A percentile compares a stretch with the other conserved stretches of the same genome.
Evolutionary conservation across 2,888 invertebrate species (phyloP).

Genomic region (Biston stratarius): DNA sequence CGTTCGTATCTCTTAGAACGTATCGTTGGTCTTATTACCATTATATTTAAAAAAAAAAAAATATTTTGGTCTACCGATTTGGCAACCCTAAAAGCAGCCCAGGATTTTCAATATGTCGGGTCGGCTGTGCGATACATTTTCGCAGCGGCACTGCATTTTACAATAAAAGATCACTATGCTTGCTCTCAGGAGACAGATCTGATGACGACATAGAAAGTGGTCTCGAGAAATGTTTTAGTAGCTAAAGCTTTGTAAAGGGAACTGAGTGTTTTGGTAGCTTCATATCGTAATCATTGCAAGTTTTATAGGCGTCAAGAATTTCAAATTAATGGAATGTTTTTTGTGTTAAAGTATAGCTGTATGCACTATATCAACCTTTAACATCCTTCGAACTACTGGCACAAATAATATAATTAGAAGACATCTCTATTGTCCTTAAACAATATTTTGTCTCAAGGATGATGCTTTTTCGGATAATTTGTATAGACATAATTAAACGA

Average conservation of each 20-base stretch:
- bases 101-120: conserved; percentile 27
- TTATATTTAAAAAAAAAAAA: too few relatives aligned
- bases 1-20: too few relatives aligned
- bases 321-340: too few relatives aligned
- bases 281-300: neutral
- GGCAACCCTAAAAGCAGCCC: neutral
- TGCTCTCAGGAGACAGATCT: conserved; percentile 16
- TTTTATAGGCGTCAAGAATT: neutral
- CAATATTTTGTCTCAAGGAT: conserved; percentile 11
- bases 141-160: conserved; percentile 44
- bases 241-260: neutral
- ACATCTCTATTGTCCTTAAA: conserved; percentile 19
- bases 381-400: neutral
- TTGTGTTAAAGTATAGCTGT: too few relatives aligned
- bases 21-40: too few relatives aligned
- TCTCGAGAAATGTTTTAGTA: neutral
- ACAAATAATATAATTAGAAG: neutral
- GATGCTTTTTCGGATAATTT: conserved; percentile 15
- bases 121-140: conserved; percentile 36
- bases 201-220: conserved; percentile 24
- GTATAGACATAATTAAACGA: conserved; percentile 16
- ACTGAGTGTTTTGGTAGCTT: conserved; percentile 2
- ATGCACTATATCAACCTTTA: too few relatives aligned
- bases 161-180: conserved; percentile 37
- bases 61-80: too few relatives aligned